Conservation (phyloP, 1,140 invertebrate species). For the Phymastichus coffea region DNA sequence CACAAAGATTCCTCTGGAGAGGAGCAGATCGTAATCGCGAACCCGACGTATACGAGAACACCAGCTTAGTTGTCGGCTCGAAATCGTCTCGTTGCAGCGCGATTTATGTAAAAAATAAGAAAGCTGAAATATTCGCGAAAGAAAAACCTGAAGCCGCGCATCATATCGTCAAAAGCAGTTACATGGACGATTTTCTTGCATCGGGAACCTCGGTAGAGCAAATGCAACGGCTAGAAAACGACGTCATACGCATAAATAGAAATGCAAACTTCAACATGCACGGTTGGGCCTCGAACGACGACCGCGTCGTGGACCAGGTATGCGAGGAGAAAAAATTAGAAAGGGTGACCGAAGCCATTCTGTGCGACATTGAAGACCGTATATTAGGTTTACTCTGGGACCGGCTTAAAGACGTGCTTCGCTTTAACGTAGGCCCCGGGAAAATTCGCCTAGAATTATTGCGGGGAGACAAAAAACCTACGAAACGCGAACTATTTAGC, state of each 20-base stretch:
- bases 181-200: slow-evolving; percentile 24
- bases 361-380: too few species aligned
- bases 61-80: slow-evolving; percentile 41
- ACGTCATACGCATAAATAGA: slow-evolving; percentile 14
- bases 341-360: too few species aligned
- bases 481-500: too few species aligned
- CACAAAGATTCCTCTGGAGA: slow-evolving; percentile 39
- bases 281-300: slow-evolving; percentile 5
- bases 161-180: neutral
- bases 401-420: too few species aligned
- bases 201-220: slow-evolving; percentile 11
- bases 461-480: too few species aligned
- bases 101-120: slow-evolving; percentile 23
- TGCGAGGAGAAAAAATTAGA: too few species aligned
- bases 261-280: slow-evolving; percentile 28
- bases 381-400: too few species aligned
- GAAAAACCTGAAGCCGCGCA: neutral
- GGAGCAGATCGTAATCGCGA: slow-evolving; percentile 12
- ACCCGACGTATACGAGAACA: slow-evolving; percentile 35
- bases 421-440: too few species aligned
- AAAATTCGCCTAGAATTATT: too few species aligned
- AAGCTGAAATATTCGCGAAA: neutral
- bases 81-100: slow-evolving; percentile 38
- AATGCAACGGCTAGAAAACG: neutral
- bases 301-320: neutral